Evolutionary conservation across 2,888 invertebrate species (phyloP).

Genomic region (Phengaris alcon): DNA sequence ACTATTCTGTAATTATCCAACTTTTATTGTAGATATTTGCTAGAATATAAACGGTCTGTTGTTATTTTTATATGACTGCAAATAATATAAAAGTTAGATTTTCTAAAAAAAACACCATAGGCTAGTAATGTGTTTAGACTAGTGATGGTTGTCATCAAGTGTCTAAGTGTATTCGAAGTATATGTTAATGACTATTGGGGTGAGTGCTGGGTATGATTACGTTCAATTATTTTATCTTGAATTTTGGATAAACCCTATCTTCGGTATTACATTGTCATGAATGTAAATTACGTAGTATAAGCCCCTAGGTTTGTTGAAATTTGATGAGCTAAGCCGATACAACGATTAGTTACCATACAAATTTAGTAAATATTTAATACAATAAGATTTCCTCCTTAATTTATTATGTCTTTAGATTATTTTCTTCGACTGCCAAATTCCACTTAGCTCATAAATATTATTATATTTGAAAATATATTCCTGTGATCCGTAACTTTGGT

Average conservation of each 20-base stretch:
- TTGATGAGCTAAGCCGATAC: conserved; percentile 66
- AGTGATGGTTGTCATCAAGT: conserved; percentile 39
- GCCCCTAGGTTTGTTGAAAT: conserved; percentile 48
- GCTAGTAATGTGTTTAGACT: conserved; percentile 50
- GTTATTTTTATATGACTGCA: conserved; percentile 79
- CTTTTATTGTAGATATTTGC: conserved; percentile 73
- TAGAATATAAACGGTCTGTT: conserved; percentile 71
- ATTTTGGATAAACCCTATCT: conserved; percentile 36
- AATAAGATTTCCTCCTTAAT: conserved; percentile 30
- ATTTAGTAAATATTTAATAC: conserved; percentile 43
- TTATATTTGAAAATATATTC: conserved; percentile 43
- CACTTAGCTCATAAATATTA: conserved; percentile 38
- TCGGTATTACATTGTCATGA: conserved; percentile 37
- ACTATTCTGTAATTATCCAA: conserved; percentile 62
- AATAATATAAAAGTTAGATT: conserved; percentile 70
- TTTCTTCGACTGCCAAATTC: conserved; percentile 27
- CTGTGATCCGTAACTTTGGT: conserved; percentile 55
- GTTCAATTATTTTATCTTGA: conserved; percentile 40
- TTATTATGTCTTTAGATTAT: not conserved
- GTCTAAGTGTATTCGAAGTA: conserved; percentile 18
- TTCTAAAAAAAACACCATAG: conserved; percentile 73
- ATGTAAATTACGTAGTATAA: conserved; percentile 41
- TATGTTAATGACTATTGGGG: conserved; percentile 26
- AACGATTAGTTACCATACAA: conserved; percentile 60
- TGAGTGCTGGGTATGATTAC: conserved; percentile 38